phyloP scores from a whole-genome alignment of 2,888 invertebrate genomes.

The Trilocha varians region DNA sequence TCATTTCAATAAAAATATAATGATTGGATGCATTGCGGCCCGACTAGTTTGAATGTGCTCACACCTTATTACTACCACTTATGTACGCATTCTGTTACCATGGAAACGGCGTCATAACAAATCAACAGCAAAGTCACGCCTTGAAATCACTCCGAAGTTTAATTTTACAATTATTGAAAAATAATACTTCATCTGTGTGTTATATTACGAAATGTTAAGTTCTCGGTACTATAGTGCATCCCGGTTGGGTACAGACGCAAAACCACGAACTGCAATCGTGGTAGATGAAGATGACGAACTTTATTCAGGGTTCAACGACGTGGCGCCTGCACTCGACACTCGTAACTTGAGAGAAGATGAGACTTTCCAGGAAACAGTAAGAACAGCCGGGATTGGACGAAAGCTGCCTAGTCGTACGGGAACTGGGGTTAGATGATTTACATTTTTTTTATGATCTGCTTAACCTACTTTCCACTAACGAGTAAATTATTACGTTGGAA shows the following conservation, averaged over 20 bases:
- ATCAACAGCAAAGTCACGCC: too few relatives aligned
- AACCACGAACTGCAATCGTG: constrained; percentile 51
- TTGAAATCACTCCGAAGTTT: too few relatives aligned
- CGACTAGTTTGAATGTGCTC: too few relatives aligned
- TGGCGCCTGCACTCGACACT: constrained; percentile 76
- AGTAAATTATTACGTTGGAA: too few relatives aligned
- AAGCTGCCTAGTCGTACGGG: constrained; percentile 74
- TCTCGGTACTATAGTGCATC: constrained; percentile 58
- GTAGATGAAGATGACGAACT: constrained; percentile 76
- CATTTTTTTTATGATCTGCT: too few relatives aligned
- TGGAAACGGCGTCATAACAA: constrained; percentile 66
- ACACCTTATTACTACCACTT: too few relatives aligned
- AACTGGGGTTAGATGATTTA: constrained; percentile 61
- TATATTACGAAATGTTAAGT: constrained; percentile 44
- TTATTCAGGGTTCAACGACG: constrained; percentile 79
- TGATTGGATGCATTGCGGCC: too few relatives aligned
- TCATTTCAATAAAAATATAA: too few relatives aligned
- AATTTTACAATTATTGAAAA: too few relatives aligned
- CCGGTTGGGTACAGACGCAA: constrained; percentile 46
- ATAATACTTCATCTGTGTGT: too few relatives aligned
- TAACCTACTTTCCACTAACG: too few relatives aligned
- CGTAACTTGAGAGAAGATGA: constrained; percentile 81
- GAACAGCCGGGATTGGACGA: constrained; percentile 80
- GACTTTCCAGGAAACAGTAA: constrained; percentile 83
- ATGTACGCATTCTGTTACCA: constrained; percentile 38